These are phyloP conservation scores for Coenobita brevimanus DNA, from an alignment of 1,140 invertebrate species.

Conservation along the genomic window DNA sequence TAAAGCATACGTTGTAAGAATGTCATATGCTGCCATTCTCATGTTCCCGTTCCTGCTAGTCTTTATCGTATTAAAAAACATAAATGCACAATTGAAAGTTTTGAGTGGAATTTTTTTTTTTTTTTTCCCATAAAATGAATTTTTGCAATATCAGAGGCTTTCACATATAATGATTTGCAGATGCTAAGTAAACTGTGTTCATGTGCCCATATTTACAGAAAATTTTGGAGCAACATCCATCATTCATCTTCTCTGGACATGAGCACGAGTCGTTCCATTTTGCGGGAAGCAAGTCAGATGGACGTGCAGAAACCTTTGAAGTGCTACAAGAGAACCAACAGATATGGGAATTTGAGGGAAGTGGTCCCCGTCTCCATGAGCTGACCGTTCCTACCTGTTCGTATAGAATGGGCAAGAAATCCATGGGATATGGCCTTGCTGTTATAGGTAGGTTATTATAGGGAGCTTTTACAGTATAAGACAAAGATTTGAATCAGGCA, in stretches of 20 bases:
- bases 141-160: no score
- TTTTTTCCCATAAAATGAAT: no score
- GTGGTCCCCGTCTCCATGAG: slow-evolving; percentile 79
- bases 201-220: slow-evolving; percentile 30
- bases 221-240: slow-evolving; percentile 29
- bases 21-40: no score
- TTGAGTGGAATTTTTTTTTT: neutral
- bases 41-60: no score
- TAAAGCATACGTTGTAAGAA: no score
- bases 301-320: slow-evolving; percentile 41
- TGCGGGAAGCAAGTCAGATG: slow-evolving; percentile 26
- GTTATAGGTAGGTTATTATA: slow-evolving; percentile 81
- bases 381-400: slow-evolving; percentile 93
- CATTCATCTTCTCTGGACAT: slow-evolving; percentile 60
- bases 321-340: slow-evolving; percentile 26
- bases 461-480: neutral
- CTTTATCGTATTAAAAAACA: neutral
- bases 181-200: no score
- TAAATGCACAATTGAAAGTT: neutral
- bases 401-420: slow-evolving; percentile 91
- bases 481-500: no score
- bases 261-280: slow-evolving; percentile 63
- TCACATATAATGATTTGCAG: no score
- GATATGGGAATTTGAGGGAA: slow-evolving; percentile 31
- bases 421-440: slow-evolving; percentile 89